Conservation (phyloP, 2,888 invertebrate genomes). For the Zele albiditarsus region DNA sequence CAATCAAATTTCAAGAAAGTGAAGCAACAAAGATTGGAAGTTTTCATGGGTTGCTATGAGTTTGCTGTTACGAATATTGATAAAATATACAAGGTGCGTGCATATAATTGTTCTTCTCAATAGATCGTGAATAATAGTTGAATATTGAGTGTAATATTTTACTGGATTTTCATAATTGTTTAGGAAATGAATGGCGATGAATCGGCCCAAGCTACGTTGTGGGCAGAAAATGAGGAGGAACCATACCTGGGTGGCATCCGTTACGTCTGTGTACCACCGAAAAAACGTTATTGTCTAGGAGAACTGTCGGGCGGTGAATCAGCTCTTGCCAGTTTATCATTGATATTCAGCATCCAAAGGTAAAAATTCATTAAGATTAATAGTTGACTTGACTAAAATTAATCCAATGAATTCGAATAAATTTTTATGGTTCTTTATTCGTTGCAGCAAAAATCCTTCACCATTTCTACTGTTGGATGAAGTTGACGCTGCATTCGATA, state of each 20-base stretch:
- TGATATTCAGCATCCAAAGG: constrained; percentile 97
- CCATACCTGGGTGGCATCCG: constrained; percentile 97
- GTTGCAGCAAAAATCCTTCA: constrained; percentile 87
- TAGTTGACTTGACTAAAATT: neutral
- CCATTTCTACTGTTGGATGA: constrained; percentile 99
- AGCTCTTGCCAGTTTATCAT: constrained; percentile 95
- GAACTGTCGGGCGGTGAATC: constrained; percentile 98
- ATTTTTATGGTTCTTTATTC: neutral
- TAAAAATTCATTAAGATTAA: constrained; percentile 60
- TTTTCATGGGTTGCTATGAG: constrained; percentile 93
- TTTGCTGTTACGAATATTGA: constrained; percentile 95
- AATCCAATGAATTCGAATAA: neutral
- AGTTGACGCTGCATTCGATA: constrained; percentile 97
- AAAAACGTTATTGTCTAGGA: constrained; percentile 97
- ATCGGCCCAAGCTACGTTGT: constrained; percentile 92
- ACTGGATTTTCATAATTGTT: constrained; percentile 38
- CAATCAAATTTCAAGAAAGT: constrained; percentile 86
- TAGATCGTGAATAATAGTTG: neutral
- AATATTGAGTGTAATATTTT: constrained; percentile 19
- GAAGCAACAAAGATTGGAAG: constrained; percentile 89
- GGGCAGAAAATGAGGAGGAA: constrained; percentile 97
- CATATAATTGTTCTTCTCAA: neutral
- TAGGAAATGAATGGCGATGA: constrained; percentile 89
- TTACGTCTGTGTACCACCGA: constrained; percentile 98
- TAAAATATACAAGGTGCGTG: constrained; percentile 90